A percentile compares a stretch with the other conserved stretches of the same genome.
Evolutionary conservation across 2,888 invertebrate species (phyloP).

Genomic region (Eupsilia transversa): DNA sequence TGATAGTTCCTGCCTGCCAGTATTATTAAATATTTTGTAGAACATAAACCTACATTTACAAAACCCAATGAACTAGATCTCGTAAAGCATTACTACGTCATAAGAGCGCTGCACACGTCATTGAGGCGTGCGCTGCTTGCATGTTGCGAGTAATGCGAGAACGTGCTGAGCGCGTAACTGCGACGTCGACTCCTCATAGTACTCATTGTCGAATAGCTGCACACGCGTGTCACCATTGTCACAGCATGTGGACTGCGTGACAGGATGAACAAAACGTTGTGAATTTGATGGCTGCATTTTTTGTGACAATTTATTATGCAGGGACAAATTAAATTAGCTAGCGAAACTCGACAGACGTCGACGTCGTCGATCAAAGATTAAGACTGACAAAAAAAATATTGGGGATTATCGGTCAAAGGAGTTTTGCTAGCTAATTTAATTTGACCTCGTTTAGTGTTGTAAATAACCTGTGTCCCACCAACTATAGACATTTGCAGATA

Average conservation of each 20-base stretch:
- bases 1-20: background rate
- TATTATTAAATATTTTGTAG: background rate
- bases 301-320: background rate
- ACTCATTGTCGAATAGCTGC: conserved; percentile 37
- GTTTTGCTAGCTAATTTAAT: too few relatives aligned
- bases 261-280: background rate
- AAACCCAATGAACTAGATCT: conserved; percentile 1
- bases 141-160: conserved; percentile 33
- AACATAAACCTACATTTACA: background rate
- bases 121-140: conserved; percentile 31
- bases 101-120: conserved; percentile 32
- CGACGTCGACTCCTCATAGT: conserved; percentile 9
- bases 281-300: conserved; percentile 12
- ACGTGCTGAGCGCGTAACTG: conserved; percentile 23
- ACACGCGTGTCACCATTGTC: conserved; percentile 37
- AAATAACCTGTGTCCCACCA: too few relatives aligned
- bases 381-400: too few relatives aligned
- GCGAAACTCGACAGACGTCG: background rate
- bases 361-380: background rate
- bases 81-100: conserved; percentile 10
- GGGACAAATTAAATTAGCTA: background rate
- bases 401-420: too few relatives aligned
- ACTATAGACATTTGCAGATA: background rate
- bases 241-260: conserved; percentile 31
- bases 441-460: too few relatives aligned